Evolutionary conservation across 1,140 invertebrate species (phyloP), one percentile per base, ranked within the genome.

Genomic region (Drosophila punjabiensis): DNA sequence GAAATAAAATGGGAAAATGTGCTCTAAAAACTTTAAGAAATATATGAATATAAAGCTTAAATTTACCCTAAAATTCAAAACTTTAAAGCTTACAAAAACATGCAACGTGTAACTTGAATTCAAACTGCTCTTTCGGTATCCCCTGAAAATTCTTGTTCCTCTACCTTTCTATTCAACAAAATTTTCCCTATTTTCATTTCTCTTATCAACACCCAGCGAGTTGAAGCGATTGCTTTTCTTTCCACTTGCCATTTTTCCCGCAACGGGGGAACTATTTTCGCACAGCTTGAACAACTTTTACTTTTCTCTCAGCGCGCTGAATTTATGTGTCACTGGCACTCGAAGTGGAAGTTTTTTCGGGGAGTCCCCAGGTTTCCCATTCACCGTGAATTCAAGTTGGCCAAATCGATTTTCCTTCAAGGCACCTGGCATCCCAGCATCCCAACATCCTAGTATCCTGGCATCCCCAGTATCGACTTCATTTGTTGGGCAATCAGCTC

Each of bases 401-500:
- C 35, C 20, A 73, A 73, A 75, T 75, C 71, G 71, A 75, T 75
- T 75, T 74, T 75, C 69, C 32, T 48, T 18, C 24, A 30, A 32
- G 56, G 45, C 71, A 75, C 69, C 71, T 75, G 69, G 47, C 45
- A 63, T 14, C 20, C 37, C 43, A 16, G 30, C 37, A 13, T 11
- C 30, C 28, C 24, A 37, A n/a, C 35, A 39, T 33, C 28, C 37
- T 13, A 14, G 35, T n/a, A 43, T 18, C 47, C 18, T 33, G 5
- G 9, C 39, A 47, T 52, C 11, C 55, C 37, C 56, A 33, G 77
- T 41, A 78, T 71, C 45, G 53, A 84, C 68, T 88, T 89, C 77
- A 84, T 84, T 88, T 88, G 85, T 77, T 69, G 50, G 60, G 83
- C 83, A 87, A 87, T 87, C 78, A 81, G 69, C 74, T 84, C 85